Evolutionary conservation across 2,113 vertebrate species (phyloP), one percentile per base, ranked within the genome.

Genomic region (Gila orcuttii): DNA sequence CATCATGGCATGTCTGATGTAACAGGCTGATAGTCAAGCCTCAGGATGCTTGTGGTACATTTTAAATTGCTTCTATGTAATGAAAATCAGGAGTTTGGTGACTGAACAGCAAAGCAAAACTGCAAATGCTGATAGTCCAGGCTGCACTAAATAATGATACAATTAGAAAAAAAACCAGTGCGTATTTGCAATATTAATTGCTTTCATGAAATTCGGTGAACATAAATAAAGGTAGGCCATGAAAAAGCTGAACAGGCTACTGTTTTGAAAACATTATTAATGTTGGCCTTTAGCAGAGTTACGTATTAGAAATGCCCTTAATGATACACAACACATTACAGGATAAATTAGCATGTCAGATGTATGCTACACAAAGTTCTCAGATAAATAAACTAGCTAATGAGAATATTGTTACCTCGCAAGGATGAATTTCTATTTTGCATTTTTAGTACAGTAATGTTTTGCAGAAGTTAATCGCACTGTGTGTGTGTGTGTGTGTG

Each of bases 381-480:
- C 55, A 83, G 79, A 78, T 50, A 74, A 83, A 86, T 36, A 75
- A 66, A 86, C 59, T 4, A 57, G 66, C 25, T 84, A 8, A 55
- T 83, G 39, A 79, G 60, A 71, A 52, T 31, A 69, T 42, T 71
- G 52, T 87, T 52, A 28, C 39, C 21, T 39, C 21, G 7, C 42
- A 59, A 21, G 74, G 75, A 84, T 71, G 52, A 77, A 50, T 83
- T 62, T 59, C 62, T 59, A 6, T 79, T 87, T 84, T 62, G 25
- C 25, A 31, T 45, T 83, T 69, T 73, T 31, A 78, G 79, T 64
- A 36, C 21, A 69, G 57, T 47, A 47, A 73, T 23, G 33, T 23
- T 69, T 76, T 0, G 3, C 21, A 45, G 47, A 75, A 47, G 69
- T 47, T 74, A 74, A 74, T 74, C 6, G 12, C 33, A 8, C 5